Evolutionary conservation across 2,113 vertebrate species (phyloP).

Genomic region (Bubalus kerabau): DNA sequence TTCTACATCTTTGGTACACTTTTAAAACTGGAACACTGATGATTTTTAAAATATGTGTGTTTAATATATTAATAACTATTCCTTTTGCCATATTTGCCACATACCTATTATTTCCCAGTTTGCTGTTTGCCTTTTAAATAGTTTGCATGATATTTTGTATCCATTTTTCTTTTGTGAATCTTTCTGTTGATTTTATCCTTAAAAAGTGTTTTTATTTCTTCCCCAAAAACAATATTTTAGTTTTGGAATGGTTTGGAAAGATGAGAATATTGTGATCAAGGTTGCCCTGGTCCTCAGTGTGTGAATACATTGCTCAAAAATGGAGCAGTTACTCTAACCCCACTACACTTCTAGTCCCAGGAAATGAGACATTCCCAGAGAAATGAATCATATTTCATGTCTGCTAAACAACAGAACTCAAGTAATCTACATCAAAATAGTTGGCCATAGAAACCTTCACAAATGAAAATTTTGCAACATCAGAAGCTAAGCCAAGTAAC

Average conservation of each 20-base stretch:
- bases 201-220: background rate
- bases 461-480: slow-evolving; percentile 17
- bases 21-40: background rate
- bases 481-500: slow-evolving; percentile 35
- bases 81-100: background rate
- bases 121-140: background rate
- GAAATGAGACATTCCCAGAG: slow-evolving; percentile 39
- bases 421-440: slow-evolving; percentile 35
- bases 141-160: background rate
- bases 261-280: background rate
- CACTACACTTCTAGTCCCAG: background rate
- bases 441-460: slow-evolving; percentile 2
- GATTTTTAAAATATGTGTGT: background rate
- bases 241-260: background rate
- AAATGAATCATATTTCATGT: slow-evolving; percentile 33
- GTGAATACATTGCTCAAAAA: background rate
- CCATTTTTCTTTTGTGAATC: background rate
- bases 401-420: slow-evolving; percentile 24
- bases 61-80: background rate
- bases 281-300: background rate
- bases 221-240: background rate
- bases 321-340: background rate
- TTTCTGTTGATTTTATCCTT: slow-evolving; percentile 1
- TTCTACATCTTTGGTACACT: background rate
- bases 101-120: background rate